Evolutionary conservation across 2,888 invertebrate species (phyloP), one percentile per base, ranked within the genome.

Genomic region (Thecophora atra): DNA sequence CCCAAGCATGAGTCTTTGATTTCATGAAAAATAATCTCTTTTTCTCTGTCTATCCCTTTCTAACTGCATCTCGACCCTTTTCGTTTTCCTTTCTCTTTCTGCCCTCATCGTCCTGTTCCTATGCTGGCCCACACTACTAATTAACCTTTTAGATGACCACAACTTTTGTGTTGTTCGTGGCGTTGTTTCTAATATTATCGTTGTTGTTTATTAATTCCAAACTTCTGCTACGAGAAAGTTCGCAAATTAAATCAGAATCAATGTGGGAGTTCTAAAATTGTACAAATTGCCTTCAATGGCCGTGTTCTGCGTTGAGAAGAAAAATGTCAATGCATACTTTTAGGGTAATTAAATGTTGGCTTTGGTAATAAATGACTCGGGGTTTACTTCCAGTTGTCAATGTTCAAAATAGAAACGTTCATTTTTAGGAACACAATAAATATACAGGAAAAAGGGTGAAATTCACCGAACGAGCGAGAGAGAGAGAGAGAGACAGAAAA

Each of bases 261-360:
- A 47, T 21, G 54, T 54, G 21, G 19, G 54, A 8, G 37, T 37
- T 6, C 1, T 52, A 21, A 54, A 54, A 54, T 54, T 54, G 5
- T 11, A 54, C 54, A 54, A 54, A 54, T 54, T 54, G 54, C 19
- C 54, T 54, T 54, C 24, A 21, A 21, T 24, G n/a, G 54, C 19
- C 54, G 3, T 51, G 51, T n/a, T n/a, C 17, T 51, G 15, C 17
- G 51, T 51, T 8, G 54, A 54, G 54, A 19, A 54, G n/a, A 54
- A 54, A 62, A 37, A 62, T 62, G n/a, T 30, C 42, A 8, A 19
- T 62, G 62, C 62, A 62, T 62, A 62, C 62, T 42, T 62, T 62
- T 62, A 62, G 62, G 42, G 42, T 62, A 62, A 62, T 62, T 62
- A 62, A 62, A 62, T 37, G 62, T 62, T 62, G 21, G 54, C 6